A percentile compares a stretch with the other conserved stretches of the same genome.
Evolutionary conservation across 2,113 vertebrate genomes (phyloP).

Genomic region (Heterotilapia buettikoferi): DNA sequence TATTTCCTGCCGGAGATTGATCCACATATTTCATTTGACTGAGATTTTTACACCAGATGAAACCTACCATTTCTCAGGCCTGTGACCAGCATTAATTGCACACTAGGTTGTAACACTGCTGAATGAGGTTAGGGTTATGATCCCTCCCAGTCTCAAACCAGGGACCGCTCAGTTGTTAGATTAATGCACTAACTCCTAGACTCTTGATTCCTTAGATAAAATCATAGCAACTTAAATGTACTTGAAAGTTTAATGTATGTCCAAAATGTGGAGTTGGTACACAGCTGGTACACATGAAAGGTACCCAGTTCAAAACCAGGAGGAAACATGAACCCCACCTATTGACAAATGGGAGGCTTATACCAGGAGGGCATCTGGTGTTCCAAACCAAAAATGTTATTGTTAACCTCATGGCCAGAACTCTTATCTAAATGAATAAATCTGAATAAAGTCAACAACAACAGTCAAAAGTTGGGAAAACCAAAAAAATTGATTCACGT

Average conservation of each 20-base stretch:
- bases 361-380: neutral
- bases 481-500: neutral
- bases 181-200: neutral
- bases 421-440: neutral
- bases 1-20: neutral
- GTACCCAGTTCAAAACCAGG: neutral
- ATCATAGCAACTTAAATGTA: neutral
- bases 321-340: neutral
- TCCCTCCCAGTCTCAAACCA: neutral
- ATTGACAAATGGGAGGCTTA: neutral
- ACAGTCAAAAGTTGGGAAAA: neutral
- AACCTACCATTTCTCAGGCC: neutral
- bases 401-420: neutral
- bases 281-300: neutral
- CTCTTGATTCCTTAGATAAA: neutral
- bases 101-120: neutral
- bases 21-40: neutral
- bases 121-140: neutral
- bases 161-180: neutral
- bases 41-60: neutral
- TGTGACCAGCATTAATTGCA: neutral
- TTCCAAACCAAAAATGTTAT: neutral
- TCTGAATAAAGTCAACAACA: neutral
- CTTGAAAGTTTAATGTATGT: neutral
- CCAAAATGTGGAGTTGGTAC: neutral